Percentiles rank a stretch among this genome's conserved stretches.
Evolutionary conservation across 1,140 invertebrate genomes (phyloP).

Genomic region (Drosophila tropicalis): DNA sequence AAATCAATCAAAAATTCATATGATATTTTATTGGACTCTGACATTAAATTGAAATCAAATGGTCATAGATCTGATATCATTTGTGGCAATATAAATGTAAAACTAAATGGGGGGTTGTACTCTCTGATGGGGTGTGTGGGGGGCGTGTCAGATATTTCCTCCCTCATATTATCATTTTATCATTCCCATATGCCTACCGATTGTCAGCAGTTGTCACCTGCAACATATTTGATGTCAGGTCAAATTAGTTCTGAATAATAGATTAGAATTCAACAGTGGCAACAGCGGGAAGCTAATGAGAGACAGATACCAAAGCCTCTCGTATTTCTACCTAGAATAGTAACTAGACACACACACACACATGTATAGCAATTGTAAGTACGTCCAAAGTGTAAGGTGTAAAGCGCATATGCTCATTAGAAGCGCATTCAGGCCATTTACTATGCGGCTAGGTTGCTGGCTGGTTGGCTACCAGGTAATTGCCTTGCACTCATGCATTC

Average conservation of each 20-base stretch:
- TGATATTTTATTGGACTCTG: background rate
- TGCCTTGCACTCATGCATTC: slow-evolving; percentile 7
- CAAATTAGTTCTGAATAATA: slow-evolving; percentile 57
- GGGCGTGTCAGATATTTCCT: slow-evolving; percentile 10
- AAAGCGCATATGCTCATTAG: slow-evolving; percentile 56
- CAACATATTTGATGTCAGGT: slow-evolving; percentile 55
- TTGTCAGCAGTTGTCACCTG: slow-evolving; percentile 63
- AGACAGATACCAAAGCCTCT: background rate
- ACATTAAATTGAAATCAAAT: background rate
- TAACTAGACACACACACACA: background rate
- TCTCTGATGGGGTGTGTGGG: background rate
- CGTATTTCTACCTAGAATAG: background rate
- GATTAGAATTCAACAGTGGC: slow-evolving; percentile 17
- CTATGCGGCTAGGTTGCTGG: background rate
- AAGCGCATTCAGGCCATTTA: slow-evolving; percentile 49
- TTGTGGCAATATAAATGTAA: slow-evolving; percentile 13
- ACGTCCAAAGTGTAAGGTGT: slow-evolving; percentile 45
- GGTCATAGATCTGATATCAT: background rate
- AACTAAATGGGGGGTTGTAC: slow-evolving; percentile 17
- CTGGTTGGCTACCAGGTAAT: background rate
- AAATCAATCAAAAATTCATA: slow-evolving; percentile 8
- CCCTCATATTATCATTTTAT: slow-evolving; percentile 12
- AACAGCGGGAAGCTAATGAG: slow-evolving; percentile 18
- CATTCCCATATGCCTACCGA: slow-evolving; percentile 47
- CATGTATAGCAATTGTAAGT: slow-evolving; percentile 12